These are phyloP conservation scores for Nematostella vectensis DNA, from an alignment of 92 coral and sea anemone genomes.

Conservation along the genomic window DNA sequence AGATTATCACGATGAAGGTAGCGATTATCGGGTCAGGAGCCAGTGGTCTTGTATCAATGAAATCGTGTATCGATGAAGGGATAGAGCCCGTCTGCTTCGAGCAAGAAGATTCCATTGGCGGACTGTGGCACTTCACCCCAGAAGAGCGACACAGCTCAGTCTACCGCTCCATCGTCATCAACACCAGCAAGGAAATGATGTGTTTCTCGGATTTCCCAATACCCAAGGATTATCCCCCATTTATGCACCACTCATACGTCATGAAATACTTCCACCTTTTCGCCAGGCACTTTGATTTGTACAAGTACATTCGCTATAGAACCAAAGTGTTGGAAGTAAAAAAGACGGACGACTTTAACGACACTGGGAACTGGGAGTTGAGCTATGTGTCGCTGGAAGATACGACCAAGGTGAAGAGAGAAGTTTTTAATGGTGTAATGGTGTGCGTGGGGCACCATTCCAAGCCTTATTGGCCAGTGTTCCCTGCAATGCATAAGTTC, in stretches of 20 bases:
- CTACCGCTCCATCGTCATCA: conserved; percentile 77
- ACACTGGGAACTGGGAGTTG: conserved; percentile 67
- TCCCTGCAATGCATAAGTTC: conserved; percentile 72
- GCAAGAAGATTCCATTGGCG: conserved; percentile 79
- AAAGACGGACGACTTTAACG: conserved; percentile 41
- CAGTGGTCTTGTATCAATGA: conserved; percentile 68
- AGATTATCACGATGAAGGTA: conserved; percentile 38
- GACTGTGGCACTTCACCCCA: conserved; percentile 76
- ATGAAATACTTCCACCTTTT: conserved; percentile 69
- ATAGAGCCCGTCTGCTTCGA: conserved; percentile 88
- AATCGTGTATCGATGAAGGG: conserved; percentile 79
- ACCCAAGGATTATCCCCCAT: conserved; percentile 80
- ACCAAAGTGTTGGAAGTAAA: conserved; percentile 52
- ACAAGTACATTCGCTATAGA: conserved; percentile 58
- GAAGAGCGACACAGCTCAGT: conserved; percentile 71
- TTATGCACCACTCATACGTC: conserved; percentile 63
- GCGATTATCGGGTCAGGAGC: conserved; percentile 81
- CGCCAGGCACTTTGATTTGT: conserved; percentile 67
- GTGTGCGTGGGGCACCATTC: conserved; percentile 82
- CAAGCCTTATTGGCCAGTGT: conserved; percentile 58
- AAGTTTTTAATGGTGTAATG: conserved; percentile 69
- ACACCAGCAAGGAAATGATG: conserved; percentile 94
- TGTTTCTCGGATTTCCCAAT: conserved; percentile 87
- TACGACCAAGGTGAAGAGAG: conserved; percentile 25
- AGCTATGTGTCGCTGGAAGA: conserved; percentile 14